Percentiles rank a stretch among this genome's conserved stretches.
Conservation (phyloP, 2,888 invertebrate genomes). For the Acrobasis suavella region DNA sequence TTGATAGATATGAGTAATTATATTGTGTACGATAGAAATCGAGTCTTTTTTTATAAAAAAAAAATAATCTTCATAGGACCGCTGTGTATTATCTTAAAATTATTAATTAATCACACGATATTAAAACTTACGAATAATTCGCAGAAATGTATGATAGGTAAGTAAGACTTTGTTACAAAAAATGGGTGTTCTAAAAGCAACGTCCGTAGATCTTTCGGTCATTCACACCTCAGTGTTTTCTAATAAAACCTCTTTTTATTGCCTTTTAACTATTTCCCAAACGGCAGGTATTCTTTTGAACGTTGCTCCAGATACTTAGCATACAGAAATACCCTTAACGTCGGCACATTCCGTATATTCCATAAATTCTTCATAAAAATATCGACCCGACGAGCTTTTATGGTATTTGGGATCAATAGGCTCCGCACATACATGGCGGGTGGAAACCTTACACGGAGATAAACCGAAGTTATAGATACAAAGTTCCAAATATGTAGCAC, state of each 20-base stretch:
- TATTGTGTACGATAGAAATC: no score
- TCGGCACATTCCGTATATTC: conserved; percentile 21
- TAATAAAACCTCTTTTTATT: conserved; percentile 22
- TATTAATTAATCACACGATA: no score
- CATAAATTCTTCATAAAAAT: conserved; percentile 19
- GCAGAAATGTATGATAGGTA: not conserved
- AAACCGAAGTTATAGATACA: no score
- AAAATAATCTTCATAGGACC: no score
- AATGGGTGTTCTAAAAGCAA: not conserved
- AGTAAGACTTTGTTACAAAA: not conserved
- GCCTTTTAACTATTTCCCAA: conserved; percentile 21
- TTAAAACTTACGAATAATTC: no score
- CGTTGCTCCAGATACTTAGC: conserved; percentile 23
- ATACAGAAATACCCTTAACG: conserved; percentile 21
- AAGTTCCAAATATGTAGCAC: no score
- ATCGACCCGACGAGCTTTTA: conserved; percentile 28
- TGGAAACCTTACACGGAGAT: not conserved
- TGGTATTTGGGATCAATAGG: conserved; percentile 21
- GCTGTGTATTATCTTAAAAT: no score
- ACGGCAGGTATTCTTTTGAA: conserved; percentile 20
- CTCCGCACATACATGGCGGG: not conserved
- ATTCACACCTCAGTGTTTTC: conserved; percentile 19
- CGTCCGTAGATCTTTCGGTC: conserved; percentile 6
- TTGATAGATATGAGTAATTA: no score
- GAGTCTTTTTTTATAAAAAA: no score